Evolutionary conservation across 2,113 vertebrate genomes (phyloP).

Genomic region (Oryctolagus cuniculus): DNA sequence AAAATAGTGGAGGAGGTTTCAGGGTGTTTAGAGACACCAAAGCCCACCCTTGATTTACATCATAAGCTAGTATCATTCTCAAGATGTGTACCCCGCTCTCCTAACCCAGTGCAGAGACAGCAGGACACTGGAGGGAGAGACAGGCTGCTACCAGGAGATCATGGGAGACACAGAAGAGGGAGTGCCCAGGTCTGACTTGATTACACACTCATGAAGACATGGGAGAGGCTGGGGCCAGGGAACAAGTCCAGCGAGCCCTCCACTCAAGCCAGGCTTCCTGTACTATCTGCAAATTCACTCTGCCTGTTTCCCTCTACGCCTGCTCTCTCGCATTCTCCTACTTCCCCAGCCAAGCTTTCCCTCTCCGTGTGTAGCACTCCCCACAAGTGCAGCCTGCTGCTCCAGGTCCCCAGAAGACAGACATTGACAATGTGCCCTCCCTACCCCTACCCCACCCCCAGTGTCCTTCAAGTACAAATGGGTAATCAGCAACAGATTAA

Average conservation of each 20-base stretch:
- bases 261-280: background rate
- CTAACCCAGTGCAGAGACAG: background rate
- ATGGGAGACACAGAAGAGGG: accelerated
- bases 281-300: accelerated
- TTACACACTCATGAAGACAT: accelerated
- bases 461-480: slow-evolving; percentile 76
- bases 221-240: background rate
- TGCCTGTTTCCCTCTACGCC: too few species aligned
- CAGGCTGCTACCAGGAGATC: accelerated
- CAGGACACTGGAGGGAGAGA: too few species aligned
- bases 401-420: background rate
- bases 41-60: background rate
- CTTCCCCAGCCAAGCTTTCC: slow-evolving; percentile 15
- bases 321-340: background rate
- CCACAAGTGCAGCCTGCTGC: background rate
- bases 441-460: background rate
- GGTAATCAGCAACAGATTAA: slow-evolving; percentile 83
- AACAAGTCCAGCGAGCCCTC: accelerated
- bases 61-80: too few species aligned
- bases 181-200: accelerated
- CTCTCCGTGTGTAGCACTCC: background rate
- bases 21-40: accelerated
- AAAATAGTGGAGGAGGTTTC: accelerated
- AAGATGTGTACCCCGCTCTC: background rate
- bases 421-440: background rate